Evolutionary conservation across 1,140 invertebrate genomes (phyloP).

Genomic region (Drosophila pseudoobscura): DNA sequence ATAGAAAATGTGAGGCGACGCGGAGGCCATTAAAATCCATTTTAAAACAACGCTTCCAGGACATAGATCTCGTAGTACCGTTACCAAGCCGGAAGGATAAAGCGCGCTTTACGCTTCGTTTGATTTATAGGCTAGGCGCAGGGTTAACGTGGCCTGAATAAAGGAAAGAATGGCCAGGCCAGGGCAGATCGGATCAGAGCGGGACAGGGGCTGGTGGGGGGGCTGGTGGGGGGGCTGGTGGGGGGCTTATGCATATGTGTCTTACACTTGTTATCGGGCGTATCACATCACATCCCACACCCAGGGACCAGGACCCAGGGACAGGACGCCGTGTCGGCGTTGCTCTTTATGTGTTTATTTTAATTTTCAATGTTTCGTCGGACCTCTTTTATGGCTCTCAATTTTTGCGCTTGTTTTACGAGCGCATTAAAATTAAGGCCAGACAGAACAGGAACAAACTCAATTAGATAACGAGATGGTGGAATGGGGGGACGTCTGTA

Average conservation of each 20-base stretch:
- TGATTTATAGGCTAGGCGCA: conserved; percentile 69
- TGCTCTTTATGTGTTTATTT: conserved; percentile 73
- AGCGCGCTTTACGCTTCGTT: conserved; percentile 66
- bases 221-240: conserved; percentile 8
- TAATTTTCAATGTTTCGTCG: conserved; percentile 71
- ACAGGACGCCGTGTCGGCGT: conserved; percentile 1
- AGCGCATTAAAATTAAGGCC: conserved; percentile 75
- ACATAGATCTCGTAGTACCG: conserved; percentile 55
- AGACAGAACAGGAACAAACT: conserved; percentile 59
- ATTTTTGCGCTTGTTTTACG: conserved; percentile 78
- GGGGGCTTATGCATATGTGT: conserved; percentile 38
- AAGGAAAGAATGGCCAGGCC: conserved; percentile 14
- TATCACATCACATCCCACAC: conserved; percentile 16
- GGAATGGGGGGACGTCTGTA: conserved; percentile 1
- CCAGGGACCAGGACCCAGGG: no score
- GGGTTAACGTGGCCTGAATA: conserved; percentile 23
- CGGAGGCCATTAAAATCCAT: conserved; percentile 51
- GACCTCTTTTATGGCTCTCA: conserved; percentile 65
- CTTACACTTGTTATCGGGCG: conserved; percentile 58
- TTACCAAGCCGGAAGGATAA: conserved; percentile 53
- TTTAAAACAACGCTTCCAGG: conserved; percentile 49
- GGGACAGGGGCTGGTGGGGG: conserved; percentile 2
- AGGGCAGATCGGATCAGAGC: conserved; percentile 16
- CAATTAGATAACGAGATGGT: conserved; percentile 64
- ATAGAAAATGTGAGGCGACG: conserved; percentile 43